Evolutionary conservation across 2,888 invertebrate species (phyloP), one percentile per base, ranked within the genome.

Genomic region (Lasioglossum malachurum): DNA sequence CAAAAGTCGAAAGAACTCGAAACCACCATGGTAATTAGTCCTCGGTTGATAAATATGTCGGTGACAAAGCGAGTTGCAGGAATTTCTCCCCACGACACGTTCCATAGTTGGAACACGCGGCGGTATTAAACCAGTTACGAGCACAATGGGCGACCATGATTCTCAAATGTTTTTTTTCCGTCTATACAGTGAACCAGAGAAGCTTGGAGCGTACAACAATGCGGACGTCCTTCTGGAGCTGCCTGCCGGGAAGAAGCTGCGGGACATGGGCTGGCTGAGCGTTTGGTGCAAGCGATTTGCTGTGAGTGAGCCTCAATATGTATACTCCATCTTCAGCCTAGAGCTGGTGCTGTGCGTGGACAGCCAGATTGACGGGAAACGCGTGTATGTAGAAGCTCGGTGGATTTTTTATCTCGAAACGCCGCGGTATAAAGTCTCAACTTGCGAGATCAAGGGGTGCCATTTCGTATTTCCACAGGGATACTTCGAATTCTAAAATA

Each of bases 281-380:
- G 98, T 99, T 74, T 99, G 98, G 98, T 98, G 98, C 96, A 96
- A 98, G 91, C 96, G 98, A 94, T 98, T 98, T 95, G 98, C 98
- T 93, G 98, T 98, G 95, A 71, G 69, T 71, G 38, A 41, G 12
- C 41, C 19, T 38, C 8, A 8, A 23, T n/a, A n/a, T 31, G 31
- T 31, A 31, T 38, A 14, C 41, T n/a, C n/a, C 4, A 71, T 38
- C 69, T 4, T 38, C 14, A 71, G 67, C 35, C 8, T n/a, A n/a
- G 10, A 57, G 10, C n/a, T 4, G 57, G 57, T 57, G 10, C 7
- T 10, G 10, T 10, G 53, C 53, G 23, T 53, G n/a, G 23, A 67
- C 35, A 67, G 67, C 10, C 67, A 10, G 67, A 35, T 35, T 16
- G 35, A 67, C 67, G 31, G 19, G 8, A 31, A 67, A 31, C 35